A percentile compares a stretch with the other conserved stretches of the same genome.
Conservation (phyloP, 1,140 invertebrate genomes). For the Hycleus phaleratus region DNA sequence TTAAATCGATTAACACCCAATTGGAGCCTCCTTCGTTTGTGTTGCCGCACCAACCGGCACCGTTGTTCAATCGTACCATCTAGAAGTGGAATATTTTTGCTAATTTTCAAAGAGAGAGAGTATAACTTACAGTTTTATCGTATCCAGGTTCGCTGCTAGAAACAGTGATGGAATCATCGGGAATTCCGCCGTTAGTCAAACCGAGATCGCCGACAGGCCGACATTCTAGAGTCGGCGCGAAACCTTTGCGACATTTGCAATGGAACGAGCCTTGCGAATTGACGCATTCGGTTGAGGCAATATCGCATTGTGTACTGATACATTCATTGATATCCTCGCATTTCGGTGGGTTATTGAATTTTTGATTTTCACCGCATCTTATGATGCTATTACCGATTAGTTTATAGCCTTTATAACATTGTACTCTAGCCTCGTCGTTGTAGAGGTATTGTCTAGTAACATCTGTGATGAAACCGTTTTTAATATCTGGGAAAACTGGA, state of each 20-base stretch:
- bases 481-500: constrained; percentile 71
- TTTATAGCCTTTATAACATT: constrained; percentile 86
- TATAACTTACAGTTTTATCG: constrained; percentile 61
- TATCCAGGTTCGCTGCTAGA: constrained; percentile 76
- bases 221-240: constrained; percentile 81
- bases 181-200: constrained; percentile 79
- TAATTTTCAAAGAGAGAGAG: not conserved
- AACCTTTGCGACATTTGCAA: constrained; percentile 81
- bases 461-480: constrained; percentile 79
- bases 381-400: constrained; percentile 79
- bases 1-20: constrained; percentile 81
- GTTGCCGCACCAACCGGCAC: constrained; percentile 84
- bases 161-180: constrained; percentile 80
- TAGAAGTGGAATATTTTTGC: constrained; percentile 34
- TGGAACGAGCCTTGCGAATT: constrained; percentile 87
- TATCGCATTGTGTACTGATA: constrained; percentile 77
- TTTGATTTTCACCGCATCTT: constrained; percentile 76
- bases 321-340: constrained; percentile 95
- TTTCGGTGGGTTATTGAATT: constrained; percentile 74
- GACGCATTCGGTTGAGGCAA: constrained; percentile 83
- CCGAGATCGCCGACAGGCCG: constrained; percentile 82
- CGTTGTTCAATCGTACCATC: constrained; percentile 73
- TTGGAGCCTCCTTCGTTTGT: constrained; percentile 75
- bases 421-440: constrained; percentile 85
- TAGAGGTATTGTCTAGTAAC: constrained; percentile 67